These are phyloP conservation scores for Sebastes steindachneri DNA, from an alignment of 2,797 vertebrate species.

Conservation along the genomic window DNA sequence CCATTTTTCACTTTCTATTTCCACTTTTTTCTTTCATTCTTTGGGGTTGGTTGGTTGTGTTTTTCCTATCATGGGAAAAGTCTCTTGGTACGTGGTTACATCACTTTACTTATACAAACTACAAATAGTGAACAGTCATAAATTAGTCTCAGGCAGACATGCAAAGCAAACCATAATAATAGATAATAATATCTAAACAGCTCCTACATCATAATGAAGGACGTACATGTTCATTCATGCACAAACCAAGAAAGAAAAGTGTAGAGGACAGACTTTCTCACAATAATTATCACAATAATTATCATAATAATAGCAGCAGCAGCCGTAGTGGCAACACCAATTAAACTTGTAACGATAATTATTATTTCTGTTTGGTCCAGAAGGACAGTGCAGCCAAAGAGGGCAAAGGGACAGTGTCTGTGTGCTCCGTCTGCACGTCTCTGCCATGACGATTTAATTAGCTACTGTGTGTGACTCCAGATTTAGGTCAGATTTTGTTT, in stretches of 20 bases:
- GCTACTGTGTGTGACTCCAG: slow-evolving; percentile 57
- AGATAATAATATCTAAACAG: neutral
- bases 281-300: slow-evolving; percentile 46
- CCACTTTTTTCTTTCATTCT: neutral
- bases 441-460: slow-evolving; percentile 52
- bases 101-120: neutral
- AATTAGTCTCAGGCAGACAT: neutral
- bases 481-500: slow-evolving; percentile 70
- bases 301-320: slow-evolving; percentile 33
- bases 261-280: slow-evolving; percentile 15
- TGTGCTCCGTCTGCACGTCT: neutral
- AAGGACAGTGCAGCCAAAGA: slow-evolving; percentile 21
- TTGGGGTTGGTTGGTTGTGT: neutral
- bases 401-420: slow-evolving; percentile 27
- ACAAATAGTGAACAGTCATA: neutral
- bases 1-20: neutral
- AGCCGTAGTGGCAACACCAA: slow-evolving; percentile 12
- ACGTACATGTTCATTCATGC: slow-evolving; percentile 27
- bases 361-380: slow-evolving; percentile 36
- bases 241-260: slow-evolving; percentile 2
- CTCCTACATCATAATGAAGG: neutral
- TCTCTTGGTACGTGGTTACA: neutral
- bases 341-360: slow-evolving; percentile 44
- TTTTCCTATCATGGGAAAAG: neutral
- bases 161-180: neutral